Evolutionary conservation across 2,888 invertebrate species (phyloP).

Genomic region (Hesperia comma): DNA sequence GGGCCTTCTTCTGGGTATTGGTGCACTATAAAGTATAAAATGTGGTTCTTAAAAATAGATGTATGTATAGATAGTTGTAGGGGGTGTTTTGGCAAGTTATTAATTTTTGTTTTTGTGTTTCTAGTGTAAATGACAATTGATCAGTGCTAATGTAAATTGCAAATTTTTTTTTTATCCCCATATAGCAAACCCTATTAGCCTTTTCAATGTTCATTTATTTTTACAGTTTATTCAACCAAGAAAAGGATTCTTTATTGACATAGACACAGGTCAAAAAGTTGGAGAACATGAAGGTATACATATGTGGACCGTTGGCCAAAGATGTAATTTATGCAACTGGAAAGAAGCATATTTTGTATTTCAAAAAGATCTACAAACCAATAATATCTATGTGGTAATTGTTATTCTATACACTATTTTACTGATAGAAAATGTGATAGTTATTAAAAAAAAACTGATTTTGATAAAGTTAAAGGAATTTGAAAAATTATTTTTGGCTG

Average conservation of each 20-base stretch:
- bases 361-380: constrained; percentile 86
- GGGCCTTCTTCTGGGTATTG: too few species aligned
- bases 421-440: not conserved
- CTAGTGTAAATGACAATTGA: too few species aligned
- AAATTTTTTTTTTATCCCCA: too few species aligned
- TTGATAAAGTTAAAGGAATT: too few species aligned
- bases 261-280: constrained; percentile 89
- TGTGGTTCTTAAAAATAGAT: too few species aligned
- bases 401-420: not conserved
- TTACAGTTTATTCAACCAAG: constrained; percentile 91
- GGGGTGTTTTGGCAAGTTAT: too few species aligned
- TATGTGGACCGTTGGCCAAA: constrained; percentile 97
- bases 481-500: not conserved
- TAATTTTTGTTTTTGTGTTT: too few species aligned
- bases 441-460: too few species aligned
- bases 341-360: constrained; percentile 89
- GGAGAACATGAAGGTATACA: constrained; percentile 95
- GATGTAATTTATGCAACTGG: constrained; percentile 86
- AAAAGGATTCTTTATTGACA: constrained; percentile 91
- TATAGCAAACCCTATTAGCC: too few species aligned
- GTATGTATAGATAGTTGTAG: too few species aligned
- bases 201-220: constrained; percentile 8
- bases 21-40: too few species aligned
- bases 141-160: too few species aligned
- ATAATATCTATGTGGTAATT: constrained; percentile 91